Base-by-base conservation (phyloP, 2,113 vertebrate genomes). In the Brienomyrus brachyistius region DNA sequence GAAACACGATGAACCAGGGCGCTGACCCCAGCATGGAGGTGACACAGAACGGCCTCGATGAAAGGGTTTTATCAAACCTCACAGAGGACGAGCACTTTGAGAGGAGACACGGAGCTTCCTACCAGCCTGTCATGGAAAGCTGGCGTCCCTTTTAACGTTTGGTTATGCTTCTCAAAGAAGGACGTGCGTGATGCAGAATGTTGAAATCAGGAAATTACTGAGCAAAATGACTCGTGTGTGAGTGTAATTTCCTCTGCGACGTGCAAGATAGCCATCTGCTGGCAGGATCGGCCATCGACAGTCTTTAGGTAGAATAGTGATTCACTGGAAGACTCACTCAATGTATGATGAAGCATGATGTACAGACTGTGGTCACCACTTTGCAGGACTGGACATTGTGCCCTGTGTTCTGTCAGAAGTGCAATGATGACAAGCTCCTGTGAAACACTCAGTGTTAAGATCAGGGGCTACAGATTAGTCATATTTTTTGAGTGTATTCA, bases 241-340 rank as follows among this genome's bases (percentile, higher is more conserved):
- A 4, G 56, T 89, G 56, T 84, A 5, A 23, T 84, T 45, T 40
- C 31, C 10, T 31, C 27, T 10, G 54, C 54, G 23, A 52, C 31
- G 54, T 88, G 43, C 10, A 21, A 31, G 74, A 89, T 27, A 56
- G 88, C 77, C 52, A 89, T 62, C 80, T 54, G n/a, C 51, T 89
- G 80, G 77, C 77, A 59, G 52, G 35, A 62, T 11, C 47, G 80
- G 48, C 80, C 70, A 89, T 43, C 43, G 31, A 50, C 56, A 66
- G 27, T 3, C 45, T 15, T 3, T n/a, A n/a, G 4, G 45, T 35
- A 19, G 47, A 35, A 50, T 6, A 51, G 40, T 47, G 45, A 31
- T 66, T 23, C 48, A 47, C 27, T 86, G 85, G 23, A 84, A 48
- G 43, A 84, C 40, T 23, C 40, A 40, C 40, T 47, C 7, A 47